Evolutionary conservation across 2,113 vertebrate genomes (phyloP).

Genomic region (Salvelinus alpinus): DNA sequence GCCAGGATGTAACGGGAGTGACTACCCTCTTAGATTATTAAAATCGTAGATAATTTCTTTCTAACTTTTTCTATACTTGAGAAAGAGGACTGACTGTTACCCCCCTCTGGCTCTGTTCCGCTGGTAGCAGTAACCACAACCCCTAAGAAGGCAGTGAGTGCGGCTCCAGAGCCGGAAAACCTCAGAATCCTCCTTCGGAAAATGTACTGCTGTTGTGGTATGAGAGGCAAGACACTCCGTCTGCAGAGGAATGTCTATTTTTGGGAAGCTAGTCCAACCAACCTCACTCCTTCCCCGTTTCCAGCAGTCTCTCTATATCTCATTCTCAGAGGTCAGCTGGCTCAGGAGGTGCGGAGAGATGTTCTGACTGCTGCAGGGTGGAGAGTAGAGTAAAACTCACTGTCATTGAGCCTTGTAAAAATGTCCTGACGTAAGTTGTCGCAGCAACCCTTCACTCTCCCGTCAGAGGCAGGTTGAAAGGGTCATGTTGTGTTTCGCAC

Average conservation of each 20-base stretch:
- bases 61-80: slow-evolving; percentile 16
- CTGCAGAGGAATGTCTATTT: slow-evolving; percentile 56
- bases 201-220: slow-evolving; percentile 41
- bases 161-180: slow-evolving; percentile 35
- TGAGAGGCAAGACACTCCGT: slow-evolving; percentile 41
- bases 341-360: background rate
- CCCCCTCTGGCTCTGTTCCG: slow-evolving; percentile 2
- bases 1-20: background rate
- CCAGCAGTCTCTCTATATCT: slow-evolving; percentile 33
- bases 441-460: slow-evolving; percentile 1
- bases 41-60: background rate
- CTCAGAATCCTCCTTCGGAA: slow-evolving; percentile 33
- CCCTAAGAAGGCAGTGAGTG: slow-evolving; percentile 21
- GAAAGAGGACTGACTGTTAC: background rate
- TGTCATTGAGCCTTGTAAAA: slow-evolving; percentile 10
- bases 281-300: slow-evolving; percentile 44
- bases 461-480: slow-evolving; percentile 2
- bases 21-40: slow-evolving; percentile 1
- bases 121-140: slow-evolving; percentile 29
- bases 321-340: slow-evolving; percentile 49
- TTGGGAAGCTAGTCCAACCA: slow-evolving; percentile 58
- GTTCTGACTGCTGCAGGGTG: background rate
- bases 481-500: background rate
- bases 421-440: slow-evolving; percentile 4
- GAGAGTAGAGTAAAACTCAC: slow-evolving; percentile 1